Conservation (phyloP, 2,113 vertebrate genomes). For the Ascaphus truei region DNA sequence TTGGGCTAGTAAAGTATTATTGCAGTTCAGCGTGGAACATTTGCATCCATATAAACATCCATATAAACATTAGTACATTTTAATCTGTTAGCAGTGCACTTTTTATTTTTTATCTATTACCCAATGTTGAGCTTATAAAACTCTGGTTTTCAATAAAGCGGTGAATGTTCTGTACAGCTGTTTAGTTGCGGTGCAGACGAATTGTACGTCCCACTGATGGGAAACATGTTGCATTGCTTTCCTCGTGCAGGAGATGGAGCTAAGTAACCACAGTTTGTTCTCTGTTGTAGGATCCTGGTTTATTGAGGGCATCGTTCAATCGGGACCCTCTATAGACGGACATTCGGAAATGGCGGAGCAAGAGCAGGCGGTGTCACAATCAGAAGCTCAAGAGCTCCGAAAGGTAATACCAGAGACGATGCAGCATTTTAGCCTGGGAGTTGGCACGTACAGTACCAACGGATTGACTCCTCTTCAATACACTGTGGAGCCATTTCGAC, state of each 20-base stretch:
- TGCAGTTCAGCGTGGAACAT: too few relatives aligned
- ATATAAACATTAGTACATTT: too few relatives aligned
- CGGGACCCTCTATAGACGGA: slow-evolving; percentile 54
- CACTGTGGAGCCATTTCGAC: too few relatives aligned
- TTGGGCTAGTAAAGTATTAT: too few relatives aligned
- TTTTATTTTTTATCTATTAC: too few relatives aligned
- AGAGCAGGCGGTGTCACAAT: slow-evolving; percentile 66
- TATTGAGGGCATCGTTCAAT: slow-evolving; percentile 34
- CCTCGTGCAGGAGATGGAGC: not conserved
- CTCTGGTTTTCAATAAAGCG: not conserved
- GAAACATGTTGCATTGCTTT: fast-evolving
- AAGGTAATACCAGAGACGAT: slow-evolving; percentile 68
- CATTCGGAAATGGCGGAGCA: slow-evolving; percentile 67
- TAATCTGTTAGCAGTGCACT: too few relatives aligned
- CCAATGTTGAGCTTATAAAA: too few relatives aligned
- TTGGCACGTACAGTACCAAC: too few relatives aligned
- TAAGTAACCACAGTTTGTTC: slow-evolving; percentile 39
- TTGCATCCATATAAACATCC: too few relatives aligned
- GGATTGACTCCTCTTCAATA: too few relatives aligned
- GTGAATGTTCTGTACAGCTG: not conserved
- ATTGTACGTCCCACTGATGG: fast-evolving
- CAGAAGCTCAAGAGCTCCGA: slow-evolving; percentile 78
- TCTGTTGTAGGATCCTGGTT: slow-evolving; percentile 64
- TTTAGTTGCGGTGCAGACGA: not conserved
- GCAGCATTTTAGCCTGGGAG: too few relatives aligned